Evolutionary conservation across 2,113 vertebrate species (phyloP).

Genomic region (Megaleporinus macrocephalus): DNA sequence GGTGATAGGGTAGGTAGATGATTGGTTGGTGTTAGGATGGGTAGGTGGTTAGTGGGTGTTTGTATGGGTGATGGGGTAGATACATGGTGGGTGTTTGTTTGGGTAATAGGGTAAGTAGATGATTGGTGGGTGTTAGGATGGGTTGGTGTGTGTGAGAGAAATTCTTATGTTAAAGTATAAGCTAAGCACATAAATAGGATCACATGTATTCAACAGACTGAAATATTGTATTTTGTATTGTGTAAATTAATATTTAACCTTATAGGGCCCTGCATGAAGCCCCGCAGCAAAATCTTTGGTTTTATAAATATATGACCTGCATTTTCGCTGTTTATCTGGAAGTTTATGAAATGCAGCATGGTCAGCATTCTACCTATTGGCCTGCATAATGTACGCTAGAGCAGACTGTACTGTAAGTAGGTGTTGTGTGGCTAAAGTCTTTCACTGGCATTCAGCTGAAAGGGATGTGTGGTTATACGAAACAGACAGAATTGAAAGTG

Average conservation of each 20-base stretch:
- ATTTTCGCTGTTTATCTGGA: not conserved
- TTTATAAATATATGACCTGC: not conserved
- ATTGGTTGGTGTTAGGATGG: too few species aligned
- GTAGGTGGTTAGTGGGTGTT: too few species aligned
- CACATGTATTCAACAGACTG: too few species aligned
- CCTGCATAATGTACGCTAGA: not conserved
- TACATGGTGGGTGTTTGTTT: too few species aligned
- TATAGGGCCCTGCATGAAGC: not conserved
- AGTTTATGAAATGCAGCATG: not conserved
- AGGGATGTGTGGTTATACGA: conserved; percentile 9
- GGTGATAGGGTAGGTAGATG: too few species aligned
- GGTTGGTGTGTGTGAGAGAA: not conserved
- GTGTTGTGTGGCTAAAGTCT: not conserved
- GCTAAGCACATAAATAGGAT: not conserved
- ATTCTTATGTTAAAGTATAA: not conserved
- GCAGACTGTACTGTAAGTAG: not conserved
- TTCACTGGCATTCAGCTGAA: not conserved
- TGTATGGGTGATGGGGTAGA: too few species aligned
- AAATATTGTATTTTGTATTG: not conserved
- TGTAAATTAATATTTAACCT: not conserved
- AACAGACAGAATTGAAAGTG: not conserved
- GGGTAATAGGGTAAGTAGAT: too few species aligned
- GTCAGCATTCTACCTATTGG: not conserved
- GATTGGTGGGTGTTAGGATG: too few species aligned
- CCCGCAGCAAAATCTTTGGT: not conserved